Conservation (phyloP, 2,797 vertebrate species). For the Petrocephalus schoutedeni region DNA sequence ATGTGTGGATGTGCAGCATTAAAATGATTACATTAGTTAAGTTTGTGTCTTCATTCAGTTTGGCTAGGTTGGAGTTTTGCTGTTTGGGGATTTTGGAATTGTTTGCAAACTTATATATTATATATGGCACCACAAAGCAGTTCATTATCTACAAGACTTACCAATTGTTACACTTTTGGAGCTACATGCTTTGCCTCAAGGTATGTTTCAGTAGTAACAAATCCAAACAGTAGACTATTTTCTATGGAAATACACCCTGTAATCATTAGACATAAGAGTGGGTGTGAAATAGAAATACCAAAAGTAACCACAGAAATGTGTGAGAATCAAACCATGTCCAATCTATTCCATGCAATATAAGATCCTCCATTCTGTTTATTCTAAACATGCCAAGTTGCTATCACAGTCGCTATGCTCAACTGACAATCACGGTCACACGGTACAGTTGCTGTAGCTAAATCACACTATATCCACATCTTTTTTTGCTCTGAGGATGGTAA, state of each 20-base stretch:
- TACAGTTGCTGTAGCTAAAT: neutral
- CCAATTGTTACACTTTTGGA: neutral
- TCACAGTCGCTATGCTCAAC: too few species aligned
- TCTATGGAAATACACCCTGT: neutral
- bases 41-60: neutral
- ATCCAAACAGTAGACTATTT: slow-evolving; percentile 73
- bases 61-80: neutral
- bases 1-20: neutral
- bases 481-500: neutral
- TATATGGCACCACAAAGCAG: slow-evolving; percentile 68
- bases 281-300: neutral
- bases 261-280: neutral
- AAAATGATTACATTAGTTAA: neutral
- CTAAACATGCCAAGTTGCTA: neutral
- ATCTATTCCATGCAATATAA: neutral
- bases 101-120: neutral
- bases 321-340: neutral
- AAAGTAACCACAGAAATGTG: neutral
- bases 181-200: neutral
- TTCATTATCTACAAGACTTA: slow-evolving; percentile 84
- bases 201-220: neutral
- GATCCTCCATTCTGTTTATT: neutral
- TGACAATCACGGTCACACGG: neutral
- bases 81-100: neutral
- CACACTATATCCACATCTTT: neutral